These are phyloP conservation scores for Sparidentex hasta DNA, from an alignment of 2,797 vertebrate genomes.

Conservation along the genomic window DNA sequence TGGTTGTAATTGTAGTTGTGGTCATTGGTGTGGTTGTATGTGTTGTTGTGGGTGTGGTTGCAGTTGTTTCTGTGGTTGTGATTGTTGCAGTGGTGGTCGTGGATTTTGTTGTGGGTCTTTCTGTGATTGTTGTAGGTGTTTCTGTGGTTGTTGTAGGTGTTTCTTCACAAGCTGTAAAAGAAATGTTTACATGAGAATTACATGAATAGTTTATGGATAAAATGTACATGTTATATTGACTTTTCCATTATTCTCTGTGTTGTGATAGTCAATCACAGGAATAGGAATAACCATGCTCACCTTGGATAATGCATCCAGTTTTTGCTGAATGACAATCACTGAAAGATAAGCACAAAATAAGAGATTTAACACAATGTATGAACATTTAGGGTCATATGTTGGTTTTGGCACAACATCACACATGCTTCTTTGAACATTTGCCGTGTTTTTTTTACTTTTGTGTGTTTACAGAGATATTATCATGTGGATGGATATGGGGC, in stretches of 20 bases:
- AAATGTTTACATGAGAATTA: not conserved
- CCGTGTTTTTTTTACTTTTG: too few relatives aligned
- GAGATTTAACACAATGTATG: not conserved
- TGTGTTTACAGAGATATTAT: too few relatives aligned
- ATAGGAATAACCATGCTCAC: slow-evolving; percentile 43
- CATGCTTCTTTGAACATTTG: too few relatives aligned
- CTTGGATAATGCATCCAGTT: slow-evolving; percentile 45
- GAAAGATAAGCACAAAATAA: slow-evolving; percentile 34
- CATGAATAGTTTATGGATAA: not conserved
- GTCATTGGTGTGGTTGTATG: not conserved
- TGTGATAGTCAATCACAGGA: not conserved
- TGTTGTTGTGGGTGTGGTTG: not conserved
- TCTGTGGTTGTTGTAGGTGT: not conserved
- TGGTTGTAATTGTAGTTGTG: too few relatives aligned
- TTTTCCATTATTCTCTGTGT: not conserved
- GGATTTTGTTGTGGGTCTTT: too few relatives aligned
- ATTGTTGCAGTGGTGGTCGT: too few relatives aligned
- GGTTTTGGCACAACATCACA: too few relatives aligned
- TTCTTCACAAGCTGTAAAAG: slow-evolving; percentile 82
- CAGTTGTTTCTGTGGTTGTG: too few relatives aligned
- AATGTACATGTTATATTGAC: not conserved
- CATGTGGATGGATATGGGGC: too few relatives aligned
- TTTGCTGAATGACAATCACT: slow-evolving; percentile 72
- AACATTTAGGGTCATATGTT: not conserved
- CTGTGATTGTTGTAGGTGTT: not conserved